Percentiles rank a stretch among this genome's conserved stretches.
Conservation (phyloP, 2,797 vertebrate genomes). For the Syndactyla subalaris region DNA sequence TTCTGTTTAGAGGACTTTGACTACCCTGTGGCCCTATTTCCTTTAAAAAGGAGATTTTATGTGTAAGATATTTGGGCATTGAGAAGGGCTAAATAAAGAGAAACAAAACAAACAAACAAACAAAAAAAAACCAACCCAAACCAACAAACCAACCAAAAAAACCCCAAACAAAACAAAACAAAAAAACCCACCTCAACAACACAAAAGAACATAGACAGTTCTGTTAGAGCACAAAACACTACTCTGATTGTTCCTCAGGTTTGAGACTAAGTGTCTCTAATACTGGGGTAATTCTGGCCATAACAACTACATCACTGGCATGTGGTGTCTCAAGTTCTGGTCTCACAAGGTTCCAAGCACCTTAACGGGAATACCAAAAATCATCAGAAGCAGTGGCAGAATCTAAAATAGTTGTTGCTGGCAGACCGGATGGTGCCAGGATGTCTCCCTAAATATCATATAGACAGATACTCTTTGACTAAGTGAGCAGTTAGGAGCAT, state of each 20-base stretch:
- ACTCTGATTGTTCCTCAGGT: not conserved
- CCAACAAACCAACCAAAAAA: no score
- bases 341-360: not conserved
- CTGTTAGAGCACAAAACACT: not conserved
- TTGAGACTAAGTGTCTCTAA: not conserved
- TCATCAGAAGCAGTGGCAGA: not conserved
- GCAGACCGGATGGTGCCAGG: accelerated
- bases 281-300: not conserved
- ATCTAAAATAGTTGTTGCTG: not conserved
- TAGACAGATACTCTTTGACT: not conserved
- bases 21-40: conserved; percentile 6
- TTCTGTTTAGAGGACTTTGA: conserved; percentile 26
- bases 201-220: not conserved
- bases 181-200: no score
- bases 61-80: not conserved
- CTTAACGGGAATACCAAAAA: not conserved
- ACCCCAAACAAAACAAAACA: not conserved
- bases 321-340: accelerated
- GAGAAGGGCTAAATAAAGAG: not conserved
- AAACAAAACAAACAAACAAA: not conserved
- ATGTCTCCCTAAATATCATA: not conserved
- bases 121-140: not conserved
- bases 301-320: not conserved
- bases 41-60: conserved; percentile 35
- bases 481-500: not conserved